Evolutionary conservation across 35 echinoderm and acorn worm species (phyloP).

Genomic region (Diadema setosum): DNA sequence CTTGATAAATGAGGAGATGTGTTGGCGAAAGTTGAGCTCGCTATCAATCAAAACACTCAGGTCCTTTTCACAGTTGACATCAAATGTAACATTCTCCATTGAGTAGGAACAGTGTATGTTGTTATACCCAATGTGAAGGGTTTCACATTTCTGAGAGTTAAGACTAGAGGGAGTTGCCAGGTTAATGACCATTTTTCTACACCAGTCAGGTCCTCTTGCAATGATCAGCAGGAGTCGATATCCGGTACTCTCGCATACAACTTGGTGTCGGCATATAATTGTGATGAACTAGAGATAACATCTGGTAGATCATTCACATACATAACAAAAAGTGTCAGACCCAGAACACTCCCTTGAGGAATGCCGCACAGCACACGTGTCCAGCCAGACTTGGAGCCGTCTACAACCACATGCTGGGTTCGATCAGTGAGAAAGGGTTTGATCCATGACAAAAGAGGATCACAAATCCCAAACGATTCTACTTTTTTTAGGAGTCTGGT

Average conservation of each 20-base stretch:
- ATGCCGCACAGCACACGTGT: no score
- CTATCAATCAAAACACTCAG: background rate
- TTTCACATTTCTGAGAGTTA: background rate
- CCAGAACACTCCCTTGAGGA: background rate
- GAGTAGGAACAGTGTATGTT: background rate
- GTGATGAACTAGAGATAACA: background rate
- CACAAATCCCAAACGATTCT: background rate
- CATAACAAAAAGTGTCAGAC: background rate
- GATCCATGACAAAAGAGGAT: background rate
- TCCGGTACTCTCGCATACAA: background rate
- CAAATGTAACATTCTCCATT: background rate
- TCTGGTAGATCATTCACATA: constrained; percentile 15
- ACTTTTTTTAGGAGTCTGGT: background rate
- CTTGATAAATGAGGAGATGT: no score
- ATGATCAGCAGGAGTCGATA: no score
- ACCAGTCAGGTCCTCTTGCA: background rate
- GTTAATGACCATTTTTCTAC: background rate
- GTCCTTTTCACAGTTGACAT: background rate
- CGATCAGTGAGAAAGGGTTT: background rate
- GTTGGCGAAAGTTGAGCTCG: background rate
- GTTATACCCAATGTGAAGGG: background rate
- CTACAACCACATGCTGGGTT: background rate
- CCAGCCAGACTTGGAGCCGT: no score
- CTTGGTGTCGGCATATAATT: background rate
- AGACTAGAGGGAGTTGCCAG: background rate